Conservation (phyloP, 1,140 invertebrate species). For the Bombyx mori region DNA sequence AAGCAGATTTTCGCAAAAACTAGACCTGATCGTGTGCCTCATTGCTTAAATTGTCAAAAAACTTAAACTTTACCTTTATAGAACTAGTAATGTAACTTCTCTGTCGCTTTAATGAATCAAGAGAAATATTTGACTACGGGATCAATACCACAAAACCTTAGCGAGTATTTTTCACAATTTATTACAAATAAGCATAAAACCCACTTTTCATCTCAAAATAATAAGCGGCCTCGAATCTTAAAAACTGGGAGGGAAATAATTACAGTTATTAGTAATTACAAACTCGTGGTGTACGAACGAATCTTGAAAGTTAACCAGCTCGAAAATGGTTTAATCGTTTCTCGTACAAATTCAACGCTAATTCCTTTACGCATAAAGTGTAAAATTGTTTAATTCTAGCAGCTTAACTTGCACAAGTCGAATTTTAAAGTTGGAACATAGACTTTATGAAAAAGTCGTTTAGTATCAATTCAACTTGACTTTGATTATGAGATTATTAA, state of each 20-base stretch:
- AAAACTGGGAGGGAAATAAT: slow-evolving; percentile 29
- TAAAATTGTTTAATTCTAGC: slow-evolving; percentile 15
- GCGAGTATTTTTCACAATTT: no score
- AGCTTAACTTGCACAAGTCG: slow-evolving; percentile 16
- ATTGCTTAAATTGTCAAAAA: no score
- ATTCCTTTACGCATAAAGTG: slow-evolving; percentile 18
- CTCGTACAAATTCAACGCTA: slow-evolving; percentile 13
- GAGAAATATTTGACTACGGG: no score
- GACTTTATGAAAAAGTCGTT: slow-evolving; percentile 15
- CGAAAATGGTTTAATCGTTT: slow-evolving; percentile 18
- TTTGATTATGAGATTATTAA: slow-evolving; percentile 6
- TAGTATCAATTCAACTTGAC: slow-evolving; percentile 23
- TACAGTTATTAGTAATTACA: slow-evolving; percentile 35
- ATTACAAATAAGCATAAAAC: no score
- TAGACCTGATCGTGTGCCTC: no score
- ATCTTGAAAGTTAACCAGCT: slow-evolving; percentile 29
- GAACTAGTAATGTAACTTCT: no score
- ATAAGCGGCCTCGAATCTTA: slow-evolving; percentile 16
- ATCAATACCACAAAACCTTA: no score
- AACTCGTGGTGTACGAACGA: slow-evolving; percentile 29
- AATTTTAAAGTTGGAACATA: slow-evolving; percentile 16
- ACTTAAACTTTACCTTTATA: no score
- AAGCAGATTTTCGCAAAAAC: no score
- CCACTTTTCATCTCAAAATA: slow-evolving; percentile 6
- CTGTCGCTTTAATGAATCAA: no score